Evolutionary conservation across 2,113 vertebrate genomes (phyloP).

Genomic region (Campylomormyrus numenius): DNA sequence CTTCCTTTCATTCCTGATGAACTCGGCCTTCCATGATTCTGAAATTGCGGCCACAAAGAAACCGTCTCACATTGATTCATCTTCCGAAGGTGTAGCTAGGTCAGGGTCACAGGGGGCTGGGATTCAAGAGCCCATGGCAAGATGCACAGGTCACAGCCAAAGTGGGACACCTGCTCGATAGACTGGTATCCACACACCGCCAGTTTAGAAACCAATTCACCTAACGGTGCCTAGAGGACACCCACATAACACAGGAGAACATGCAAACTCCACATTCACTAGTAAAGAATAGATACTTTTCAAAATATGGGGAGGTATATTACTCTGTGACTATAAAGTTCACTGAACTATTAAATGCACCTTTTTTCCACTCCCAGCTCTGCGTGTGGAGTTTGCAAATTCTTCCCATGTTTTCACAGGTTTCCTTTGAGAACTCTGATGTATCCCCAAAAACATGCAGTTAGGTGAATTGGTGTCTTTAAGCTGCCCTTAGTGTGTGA

Average conservation of each 20-base stretch:
- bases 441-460: not conserved
- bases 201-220: not conserved
- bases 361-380: not conserved
- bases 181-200: not conserved
- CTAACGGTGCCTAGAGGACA: not conserved
- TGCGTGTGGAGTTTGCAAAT: not conserved
- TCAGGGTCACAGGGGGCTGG: not conserved
- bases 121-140: not conserved
- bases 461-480: not conserved
- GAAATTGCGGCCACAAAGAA: not conserved
- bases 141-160: not conserved
- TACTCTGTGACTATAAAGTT: not conserved
- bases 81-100: not conserved
- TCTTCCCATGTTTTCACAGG: not conserved
- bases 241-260: not conserved
- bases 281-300: not conserved
- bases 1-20: slow-evolving; percentile 66
- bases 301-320: not conserved
- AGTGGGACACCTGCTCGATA: not conserved
- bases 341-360: not conserved
- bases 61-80: not conserved
- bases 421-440: not conserved
- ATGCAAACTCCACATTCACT: not conserved
- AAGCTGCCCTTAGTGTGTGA: not conserved
- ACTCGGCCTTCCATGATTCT: slow-evolving; percentile 62